Evolutionary conservation across 2,888 invertebrate species (phyloP), one percentile per base, ranked within the genome.

Genomic region (Leptura quadrifasciata): DNA sequence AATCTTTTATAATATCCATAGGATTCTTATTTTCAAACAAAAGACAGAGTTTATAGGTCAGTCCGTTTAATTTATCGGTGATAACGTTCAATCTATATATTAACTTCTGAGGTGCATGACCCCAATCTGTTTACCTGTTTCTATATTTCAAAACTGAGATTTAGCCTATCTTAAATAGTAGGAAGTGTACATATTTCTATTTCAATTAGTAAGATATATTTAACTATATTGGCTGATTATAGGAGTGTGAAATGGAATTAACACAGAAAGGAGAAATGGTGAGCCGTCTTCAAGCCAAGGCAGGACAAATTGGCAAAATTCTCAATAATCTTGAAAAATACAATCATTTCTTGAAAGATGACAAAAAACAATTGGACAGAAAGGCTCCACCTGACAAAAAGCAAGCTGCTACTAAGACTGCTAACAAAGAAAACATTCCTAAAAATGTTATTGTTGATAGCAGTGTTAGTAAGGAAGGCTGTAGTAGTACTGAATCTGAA

Each of bases 211-310:
- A 15, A 47, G n/a, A 2, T 47, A 31, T 72, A 47, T 55, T 75
- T 39, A 77, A 58, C 55, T 75, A 57, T 68, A 27, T 77, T 76
- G 86, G 86, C 86, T 85, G 86, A 84, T 91, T 91, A 85, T 92
- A 97, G 97, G 97, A 97, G 92, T 97, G 97, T 92, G 98, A 98
- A 91, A 93, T 94, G 91, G 97, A 97, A 90, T 92, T 98, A 89
- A 97, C 97, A 87, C 97, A 98, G 92, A 98, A 98, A 90, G 97
- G 97, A 86, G 97, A 97, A 91, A 94, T 97, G 94, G 97, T 98
- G 86, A 94, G 95, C 89, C 95, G 97, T 86, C 94, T 98, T 85
- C 98, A 98, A 91, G 95, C 95, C 87, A 98, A 98, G 92, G 97
- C 97, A 85, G 95, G 95, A 88, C 97, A 97, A 91, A 97, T 98